phyloP scores from a whole-genome alignment of 2,888 invertebrate species.

The Drosophila villosipedis region DNA sequence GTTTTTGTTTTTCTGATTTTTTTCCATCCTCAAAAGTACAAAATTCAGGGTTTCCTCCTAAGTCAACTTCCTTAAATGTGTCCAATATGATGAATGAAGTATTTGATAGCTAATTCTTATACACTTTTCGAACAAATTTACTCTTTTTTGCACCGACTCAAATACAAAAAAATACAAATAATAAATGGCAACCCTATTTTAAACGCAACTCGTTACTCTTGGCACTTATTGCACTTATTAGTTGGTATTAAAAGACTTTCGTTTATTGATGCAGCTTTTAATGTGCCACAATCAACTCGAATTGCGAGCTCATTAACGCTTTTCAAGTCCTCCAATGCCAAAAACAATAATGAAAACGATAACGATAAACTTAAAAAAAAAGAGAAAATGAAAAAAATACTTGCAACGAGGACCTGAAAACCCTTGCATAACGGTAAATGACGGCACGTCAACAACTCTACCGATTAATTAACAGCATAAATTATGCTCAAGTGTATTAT shows the following conservation, averaged over 20 bases:
- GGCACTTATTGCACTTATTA: conserved; percentile 9
- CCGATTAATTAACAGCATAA: conserved; percentile 79
- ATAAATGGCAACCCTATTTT: neutral
- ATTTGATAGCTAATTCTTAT: neutral
- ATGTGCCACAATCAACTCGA: conserved; percentile 28
- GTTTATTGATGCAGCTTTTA: conserved; percentile 19
- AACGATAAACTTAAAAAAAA: conserved; percentile 8
- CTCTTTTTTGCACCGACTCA: neutral
- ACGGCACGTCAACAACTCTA: conserved; percentile 41
- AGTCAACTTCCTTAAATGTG: too few species aligned
- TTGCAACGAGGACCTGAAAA: conserved; percentile 14
- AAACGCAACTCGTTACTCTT: conserved; percentile 9
- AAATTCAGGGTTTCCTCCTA: neutral
- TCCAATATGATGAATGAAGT: too few species aligned
- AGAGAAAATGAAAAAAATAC: neutral
- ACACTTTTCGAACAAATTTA: neutral
- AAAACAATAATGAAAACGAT: conserved; percentile 42
- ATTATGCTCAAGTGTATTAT: conserved; percentile 80
- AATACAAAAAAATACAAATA: neutral
- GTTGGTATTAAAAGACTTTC: conserved; percentile 9
- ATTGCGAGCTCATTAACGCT: conserved; percentile 56
- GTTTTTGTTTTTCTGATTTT: neutral
- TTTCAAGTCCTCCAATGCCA: conserved; percentile 40
- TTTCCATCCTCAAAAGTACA: neutral
- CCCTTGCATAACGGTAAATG: conserved; percentile 48